Conservation (phyloP, 2,113 vertebrate species). For the Cyprinus carpio region DNA sequence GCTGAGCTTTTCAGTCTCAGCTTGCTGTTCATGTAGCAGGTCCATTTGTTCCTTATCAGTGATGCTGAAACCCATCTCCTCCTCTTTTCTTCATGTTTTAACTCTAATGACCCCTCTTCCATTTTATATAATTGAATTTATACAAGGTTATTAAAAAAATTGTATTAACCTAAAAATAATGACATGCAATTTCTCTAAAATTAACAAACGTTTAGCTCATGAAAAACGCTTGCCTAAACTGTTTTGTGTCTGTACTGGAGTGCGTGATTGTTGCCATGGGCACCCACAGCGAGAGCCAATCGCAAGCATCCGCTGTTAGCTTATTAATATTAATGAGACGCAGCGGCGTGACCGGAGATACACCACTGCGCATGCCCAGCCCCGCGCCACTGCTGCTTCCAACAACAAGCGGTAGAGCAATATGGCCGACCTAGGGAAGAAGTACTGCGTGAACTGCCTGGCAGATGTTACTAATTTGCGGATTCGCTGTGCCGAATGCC, state of each 20-base stretch:
- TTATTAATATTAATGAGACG: conserved; percentile 72
- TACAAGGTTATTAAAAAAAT: not conserved
- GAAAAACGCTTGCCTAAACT: not conserved
- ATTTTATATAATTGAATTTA: not conserved
- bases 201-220: not conserved
- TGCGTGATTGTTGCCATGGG: conserved; percentile 69
- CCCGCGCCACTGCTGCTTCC: conserved; percentile 61
- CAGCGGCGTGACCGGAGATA: conserved; percentile 48
- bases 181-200: not conserved
- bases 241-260: conserved; percentile 51
- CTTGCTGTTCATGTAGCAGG: conserved; percentile 62
- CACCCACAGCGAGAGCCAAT: conserved; percentile 67
- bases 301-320: conserved; percentile 12
- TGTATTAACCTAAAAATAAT: not conserved
- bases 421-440: conserved; percentile 99
- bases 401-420: conserved; percentile 80
- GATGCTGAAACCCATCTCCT: not conserved
- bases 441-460: conserved; percentile 98
- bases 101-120: conserved; percentile 1
- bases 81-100: conserved; percentile 3
- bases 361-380: conserved; percentile 66
- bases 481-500: conserved; percentile 95
- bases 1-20: conserved; percentile 60
- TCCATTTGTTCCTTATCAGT: conserved; percentile 57
- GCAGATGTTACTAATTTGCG: conserved; percentile 93